Base-by-base conservation (phyloP, 2,797 vertebrate species). In the Denticeps clupeoides region DNA sequence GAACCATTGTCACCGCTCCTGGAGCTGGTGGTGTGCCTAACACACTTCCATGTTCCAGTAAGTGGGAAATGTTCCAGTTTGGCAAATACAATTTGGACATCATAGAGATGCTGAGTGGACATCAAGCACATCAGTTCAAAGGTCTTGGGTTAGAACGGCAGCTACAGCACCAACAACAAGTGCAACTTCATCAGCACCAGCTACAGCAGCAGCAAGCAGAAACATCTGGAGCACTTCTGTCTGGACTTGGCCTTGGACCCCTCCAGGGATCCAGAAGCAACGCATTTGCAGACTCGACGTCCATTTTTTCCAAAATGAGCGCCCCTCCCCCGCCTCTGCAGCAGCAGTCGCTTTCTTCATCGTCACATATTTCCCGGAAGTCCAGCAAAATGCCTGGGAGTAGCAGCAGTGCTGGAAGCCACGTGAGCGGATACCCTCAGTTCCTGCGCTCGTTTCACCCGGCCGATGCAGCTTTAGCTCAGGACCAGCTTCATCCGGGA, bases 21-120 rank as follows among this genome's bases (percentile, higher is more conserved):
- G 70, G 73, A 47, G 65, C 74, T 75, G 80, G 77, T 77, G 80
- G 73, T 74, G 80, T 78, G 78, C 73, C 80, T 50, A 65, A 68
- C 71, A 70, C 70, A 74, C 78, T 80, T 75, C 71, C 73, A 83
- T 83, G 81, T 78, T 73, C 78, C 62, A 82, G 73, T 82, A 82
- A 85, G 74, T 87, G 82, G 79, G 85, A 86, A 71, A 87, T 87
- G 85, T 86, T 86, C 82, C 85, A 87, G 73, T 87, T 87, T 82
- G 85, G 85, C 82, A 86, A 86, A 71, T 87, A 87, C 76, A 85
- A 86, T 79, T 75, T 87, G 83, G 85, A 87, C 84, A 86, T 87
- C 78, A 86, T 87, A 84, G 85, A 87, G 74, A 87, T 87, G 85
- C 79, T 87, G 76, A 87, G 84, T 82, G 84, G 85, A 79, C 85